Base-by-base conservation (phyloP, 2,113 vertebrate genomes). In the Semnornis frantzii region DNA sequence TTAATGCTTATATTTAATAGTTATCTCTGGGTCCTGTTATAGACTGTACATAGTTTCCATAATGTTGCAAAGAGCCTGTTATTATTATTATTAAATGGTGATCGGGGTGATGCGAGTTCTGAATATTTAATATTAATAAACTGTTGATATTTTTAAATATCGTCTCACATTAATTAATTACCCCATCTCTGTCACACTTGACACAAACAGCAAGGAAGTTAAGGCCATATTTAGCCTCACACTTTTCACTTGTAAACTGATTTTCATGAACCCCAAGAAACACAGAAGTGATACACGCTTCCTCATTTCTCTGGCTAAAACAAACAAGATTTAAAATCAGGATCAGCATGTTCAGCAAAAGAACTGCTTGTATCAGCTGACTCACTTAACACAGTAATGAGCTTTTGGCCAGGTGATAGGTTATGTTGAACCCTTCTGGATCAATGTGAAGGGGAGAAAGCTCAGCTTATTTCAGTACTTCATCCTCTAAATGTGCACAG, bases 391-490 rank as follows among this genome's bases (percentile, higher is more conserved):
- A 86, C 52, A 91, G 78, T 82, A 86, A 87, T 65, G 62, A 83
- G 82, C 58, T 87, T 80, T 69, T 79, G 87, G 65, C 76, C 87
- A 92, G 85, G 72, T 85, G 78, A 93, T 55, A 82, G 78, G 50
- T 93, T 68, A 44, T 10, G 42, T 27, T 33, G 82, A 85, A 87
- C 44, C 55, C 55, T 64, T 68, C 31, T 8, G 18, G 75, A 92
- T 87, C 84, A 57, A 91, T 85, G 44, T 16, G 58, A 83, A 91
- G 39, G 64, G 28, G 20, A 48, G 82, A 92, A 89, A 85, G 72
- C 69, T 88, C 80, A 83, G 69, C 62, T 87, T 90, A 54, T 88
- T 78, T 66, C 31, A 82, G 76, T 85, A 87, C 30, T 91, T 42
- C 62, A 79, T 91, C 65, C 85, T 89, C 31, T 82, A 83, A 79